These are phyloP conservation scores for Nannobrachium achirus DNA, from an alignment of 2,113 vertebrate genomes.

Conservation along the genomic window DNA sequence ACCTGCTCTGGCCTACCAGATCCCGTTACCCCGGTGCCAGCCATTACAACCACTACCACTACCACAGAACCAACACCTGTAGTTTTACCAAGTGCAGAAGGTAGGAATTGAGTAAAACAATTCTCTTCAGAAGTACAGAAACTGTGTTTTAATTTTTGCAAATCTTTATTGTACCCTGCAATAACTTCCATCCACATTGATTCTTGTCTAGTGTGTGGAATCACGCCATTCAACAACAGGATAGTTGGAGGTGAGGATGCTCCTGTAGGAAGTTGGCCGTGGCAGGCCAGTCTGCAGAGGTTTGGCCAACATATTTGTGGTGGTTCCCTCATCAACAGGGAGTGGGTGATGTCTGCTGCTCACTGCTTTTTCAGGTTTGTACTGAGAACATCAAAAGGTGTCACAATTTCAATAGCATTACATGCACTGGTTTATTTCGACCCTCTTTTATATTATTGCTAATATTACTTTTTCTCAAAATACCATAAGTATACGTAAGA, in stretches of 20 bases:
- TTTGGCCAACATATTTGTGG: conserved; percentile 75
- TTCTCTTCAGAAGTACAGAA: too few species aligned
- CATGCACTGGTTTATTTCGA: not conserved
- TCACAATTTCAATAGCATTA: not conserved
- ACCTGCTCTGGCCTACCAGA: not conserved
- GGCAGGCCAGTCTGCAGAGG: conserved; percentile 67
- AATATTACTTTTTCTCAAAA: not conserved
- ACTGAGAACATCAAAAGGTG: not conserved
- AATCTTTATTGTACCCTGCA: too few species aligned
- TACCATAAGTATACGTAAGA: not conserved
- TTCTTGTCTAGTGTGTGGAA: conserved; percentile 53
- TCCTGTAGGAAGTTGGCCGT: conserved; percentile 67
- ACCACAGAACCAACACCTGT: not conserved
- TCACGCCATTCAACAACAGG: conserved; percentile 25
- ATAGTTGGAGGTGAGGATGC: conserved; percentile 70
- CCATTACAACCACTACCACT: not conserved
- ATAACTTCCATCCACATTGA: not conserved
- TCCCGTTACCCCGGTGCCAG: not conserved
- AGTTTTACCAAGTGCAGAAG: too few species aligned
- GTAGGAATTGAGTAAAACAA: too few species aligned
- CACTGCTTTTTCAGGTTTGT: conserved; percentile 77
- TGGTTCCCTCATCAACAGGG: conserved; percentile 72
- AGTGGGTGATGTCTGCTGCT: conserved; percentile 78
- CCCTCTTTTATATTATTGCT: not conserved
- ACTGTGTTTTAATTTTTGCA: too few species aligned